Percentiles rank a stretch among this genome's conserved stretches.
Conservation (phyloP, 2,113 vertebrate genomes). For the Anser brachyrhynchus region DNA sequence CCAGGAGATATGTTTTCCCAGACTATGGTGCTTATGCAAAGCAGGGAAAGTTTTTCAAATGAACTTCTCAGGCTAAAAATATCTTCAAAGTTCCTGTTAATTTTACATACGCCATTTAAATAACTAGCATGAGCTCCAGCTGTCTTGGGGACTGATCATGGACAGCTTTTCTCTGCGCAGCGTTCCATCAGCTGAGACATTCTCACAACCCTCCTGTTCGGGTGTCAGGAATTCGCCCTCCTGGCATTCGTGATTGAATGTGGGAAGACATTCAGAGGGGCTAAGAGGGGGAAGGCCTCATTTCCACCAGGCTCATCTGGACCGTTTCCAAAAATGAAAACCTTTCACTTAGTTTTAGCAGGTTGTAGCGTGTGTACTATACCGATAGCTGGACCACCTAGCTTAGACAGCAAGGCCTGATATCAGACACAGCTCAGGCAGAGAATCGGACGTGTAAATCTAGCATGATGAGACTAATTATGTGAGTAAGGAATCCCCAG, state of each 20-base stretch:
- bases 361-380: background rate
- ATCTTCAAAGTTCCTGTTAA: conserved; percentile 55
- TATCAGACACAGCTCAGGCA: background rate
- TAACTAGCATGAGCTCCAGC: conserved; percentile 14
- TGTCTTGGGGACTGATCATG: conserved; percentile 6
- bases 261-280: background rate
- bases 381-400: accelerated
- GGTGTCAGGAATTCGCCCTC: conserved; percentile 22
- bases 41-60: conserved; percentile 53
- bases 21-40: background rate
- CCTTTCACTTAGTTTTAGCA: background rate
- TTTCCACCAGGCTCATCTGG: background rate
- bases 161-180: conserved; percentile 18
- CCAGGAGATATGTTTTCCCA: background rate
- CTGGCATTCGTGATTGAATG: background rate
- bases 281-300: background rate
- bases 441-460: background rate
- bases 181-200: background rate
- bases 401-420: background rate
- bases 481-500: background rate
- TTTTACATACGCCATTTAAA: conserved; percentile 13
- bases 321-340: background rate
- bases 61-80: conserved; percentile 54
- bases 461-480: background rate
- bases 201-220: conserved; percentile 3